phyloP scores from a whole-genome alignment of 2,797 vertebrate genomes.

The Echiichthys vipera region DNA sequence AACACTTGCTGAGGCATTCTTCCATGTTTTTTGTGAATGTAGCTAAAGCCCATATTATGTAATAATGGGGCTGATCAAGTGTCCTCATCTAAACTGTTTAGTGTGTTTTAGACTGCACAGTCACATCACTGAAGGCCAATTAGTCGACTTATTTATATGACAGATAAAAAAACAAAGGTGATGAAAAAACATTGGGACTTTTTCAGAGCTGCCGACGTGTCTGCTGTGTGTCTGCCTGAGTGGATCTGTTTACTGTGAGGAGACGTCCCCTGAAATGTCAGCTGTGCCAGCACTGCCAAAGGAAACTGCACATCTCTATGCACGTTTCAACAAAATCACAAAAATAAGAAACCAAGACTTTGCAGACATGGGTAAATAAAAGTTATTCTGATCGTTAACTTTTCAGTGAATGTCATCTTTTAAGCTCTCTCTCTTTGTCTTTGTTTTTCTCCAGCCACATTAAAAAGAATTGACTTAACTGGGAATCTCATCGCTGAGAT shows the following conservation, averaged over 20 bases:
- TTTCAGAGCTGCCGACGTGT: slow-evolving; percentile 93
- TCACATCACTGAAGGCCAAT: slow-evolving; percentile 5
- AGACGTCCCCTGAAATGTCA: slow-evolving; percentile 88
- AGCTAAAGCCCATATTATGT: slow-evolving; percentile 62
- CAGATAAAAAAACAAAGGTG: not conserved
- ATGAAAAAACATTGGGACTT: not conserved
- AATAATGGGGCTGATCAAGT: slow-evolving; percentile 61
- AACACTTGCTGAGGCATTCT: slow-evolving; percentile 52
- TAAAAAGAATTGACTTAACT: slow-evolving; percentile 92
- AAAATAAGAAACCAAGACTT: slow-evolving; percentile 90
- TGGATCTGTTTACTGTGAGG: slow-evolving; percentile 95
- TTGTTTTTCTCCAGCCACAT: slow-evolving; percentile 79
- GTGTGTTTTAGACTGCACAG: slow-evolving; percentile 20
- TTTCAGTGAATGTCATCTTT: not conserved
- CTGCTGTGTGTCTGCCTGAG: slow-evolving; percentile 93
- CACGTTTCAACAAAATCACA: slow-evolving; percentile 94
- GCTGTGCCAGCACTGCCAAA: slow-evolving; percentile 90
- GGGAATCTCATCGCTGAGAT: slow-evolving; percentile 92
- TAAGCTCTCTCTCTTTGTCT: not conserved
- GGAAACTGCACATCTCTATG: slow-evolving; percentile 92
- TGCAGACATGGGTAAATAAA: slow-evolving; percentile 88
- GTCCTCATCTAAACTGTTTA: slow-evolving; percentile 40
- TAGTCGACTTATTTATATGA: not conserved
- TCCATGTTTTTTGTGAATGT: slow-evolving; percentile 62
- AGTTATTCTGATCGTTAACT: not conserved